A percentile compares a stretch with the other conserved stretches of the same genome.
Conservation (phyloP, 2,888 invertebrate genomes). For the Protonemura montana region DNA sequence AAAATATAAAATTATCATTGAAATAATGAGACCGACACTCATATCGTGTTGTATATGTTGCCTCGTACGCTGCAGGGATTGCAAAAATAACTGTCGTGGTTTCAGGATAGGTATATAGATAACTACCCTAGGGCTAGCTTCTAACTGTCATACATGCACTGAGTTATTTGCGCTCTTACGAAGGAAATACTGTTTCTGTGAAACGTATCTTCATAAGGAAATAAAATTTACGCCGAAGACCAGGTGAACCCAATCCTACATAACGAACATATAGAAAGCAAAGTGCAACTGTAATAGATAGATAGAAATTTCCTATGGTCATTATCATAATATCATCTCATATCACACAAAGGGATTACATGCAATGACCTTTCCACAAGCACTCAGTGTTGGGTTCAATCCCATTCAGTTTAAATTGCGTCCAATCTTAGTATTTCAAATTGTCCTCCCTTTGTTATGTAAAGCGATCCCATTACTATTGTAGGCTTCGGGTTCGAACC, state of each 20-base stretch:
- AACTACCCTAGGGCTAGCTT: not conserved
- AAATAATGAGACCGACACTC: not conserved
- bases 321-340: constrained; percentile 1
- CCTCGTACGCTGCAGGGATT: not conserved
- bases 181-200: not conserved
- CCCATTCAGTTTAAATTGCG: constrained; percentile 28
- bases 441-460: constrained; percentile 25
- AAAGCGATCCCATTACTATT: constrained; percentile 21
- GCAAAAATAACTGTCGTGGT: not conserved
- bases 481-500: not conserved
- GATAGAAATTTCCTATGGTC: not conserved
- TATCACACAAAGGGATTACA: constrained; percentile 4
- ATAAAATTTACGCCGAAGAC: not conserved
- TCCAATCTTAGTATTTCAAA: constrained; percentile 31
- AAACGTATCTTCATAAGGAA: not conserved
- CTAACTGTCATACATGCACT: not conserved
- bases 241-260: not conserved
- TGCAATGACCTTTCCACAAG: not conserved
- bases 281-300: constrained; percentile 7
- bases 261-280: not conserved
- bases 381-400: not conserved
- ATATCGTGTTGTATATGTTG: not conserved
- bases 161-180: not conserved
- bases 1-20: constrained; percentile 2
- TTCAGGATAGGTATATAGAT: not conserved